These are phyloP conservation scores for Galerucella calmariensis DNA, from an alignment of 2,888 invertebrate species.

Conservation along the genomic window DNA sequence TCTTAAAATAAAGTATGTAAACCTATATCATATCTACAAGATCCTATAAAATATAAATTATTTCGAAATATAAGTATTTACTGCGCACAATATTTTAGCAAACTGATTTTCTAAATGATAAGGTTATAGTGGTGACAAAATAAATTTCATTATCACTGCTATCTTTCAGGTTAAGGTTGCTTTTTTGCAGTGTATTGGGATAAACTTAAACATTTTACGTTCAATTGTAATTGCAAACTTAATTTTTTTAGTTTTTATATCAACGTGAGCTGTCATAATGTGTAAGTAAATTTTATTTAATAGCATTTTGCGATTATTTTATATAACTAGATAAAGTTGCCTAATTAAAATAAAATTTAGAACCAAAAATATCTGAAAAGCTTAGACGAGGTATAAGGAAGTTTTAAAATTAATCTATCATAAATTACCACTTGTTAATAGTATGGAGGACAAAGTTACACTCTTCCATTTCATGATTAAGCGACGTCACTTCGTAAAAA, in stretches of 20 bases:
- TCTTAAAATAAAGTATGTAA: no score
- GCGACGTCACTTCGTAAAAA: no score
- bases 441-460: no score
- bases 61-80: neutral
- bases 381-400: no score
- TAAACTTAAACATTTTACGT: neutral
- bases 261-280: neutral
- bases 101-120: slow-evolving; percentile 5
- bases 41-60: neutral
- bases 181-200: neutral
- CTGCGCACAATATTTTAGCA: neutral
- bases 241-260: neutral
- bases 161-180: neutral
- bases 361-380: no score
- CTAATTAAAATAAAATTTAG: no score
- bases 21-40: neutral
- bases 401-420: no score
- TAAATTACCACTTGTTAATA: no score
- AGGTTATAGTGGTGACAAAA: neutral
- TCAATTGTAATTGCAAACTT: neutral
- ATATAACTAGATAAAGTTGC: no score
- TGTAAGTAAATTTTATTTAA: neutral
- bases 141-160: neutral
- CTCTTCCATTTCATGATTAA: no score
- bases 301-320: no score